phyloP scores from a whole-genome alignment of 2,113 vertebrate genomes.

The Cheirogaleus medius region DNA sequence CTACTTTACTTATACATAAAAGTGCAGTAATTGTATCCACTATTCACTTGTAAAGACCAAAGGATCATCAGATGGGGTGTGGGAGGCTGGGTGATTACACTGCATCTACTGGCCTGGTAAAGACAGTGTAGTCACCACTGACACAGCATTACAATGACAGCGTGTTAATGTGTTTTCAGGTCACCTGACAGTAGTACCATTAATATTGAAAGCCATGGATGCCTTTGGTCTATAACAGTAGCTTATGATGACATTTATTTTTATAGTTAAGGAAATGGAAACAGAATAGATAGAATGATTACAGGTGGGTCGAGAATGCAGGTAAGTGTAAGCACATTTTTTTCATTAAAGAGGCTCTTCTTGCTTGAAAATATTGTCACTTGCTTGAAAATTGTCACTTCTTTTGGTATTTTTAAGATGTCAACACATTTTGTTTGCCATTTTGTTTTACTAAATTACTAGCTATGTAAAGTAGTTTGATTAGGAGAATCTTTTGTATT shows the following conservation, averaged over 20 bases:
- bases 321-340: neutral
- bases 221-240: neutral
- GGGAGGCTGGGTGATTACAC: neutral
- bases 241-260: neutral
- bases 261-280: constrained; percentile 34
- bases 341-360: neutral
- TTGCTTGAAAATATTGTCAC: neutral
- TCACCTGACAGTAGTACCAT: constrained; percentile 31
- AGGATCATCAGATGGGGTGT: neutral
- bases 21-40: neutral
- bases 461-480: neutral
- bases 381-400: neutral
- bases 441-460: neutral
- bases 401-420: neutral
- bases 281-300: neutral
- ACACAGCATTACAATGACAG: neutral
- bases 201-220: constrained; percentile 6
- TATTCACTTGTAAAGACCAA: neutral
- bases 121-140: neutral
- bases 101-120: neutral
- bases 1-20: neutral
- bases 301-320: neutral
- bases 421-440: neutral
- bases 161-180: neutral
- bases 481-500: neutral